phyloP scores from a whole-genome alignment of 2,888 invertebrate genomes.

The Himalopsyche kuldschensis region DNA sequence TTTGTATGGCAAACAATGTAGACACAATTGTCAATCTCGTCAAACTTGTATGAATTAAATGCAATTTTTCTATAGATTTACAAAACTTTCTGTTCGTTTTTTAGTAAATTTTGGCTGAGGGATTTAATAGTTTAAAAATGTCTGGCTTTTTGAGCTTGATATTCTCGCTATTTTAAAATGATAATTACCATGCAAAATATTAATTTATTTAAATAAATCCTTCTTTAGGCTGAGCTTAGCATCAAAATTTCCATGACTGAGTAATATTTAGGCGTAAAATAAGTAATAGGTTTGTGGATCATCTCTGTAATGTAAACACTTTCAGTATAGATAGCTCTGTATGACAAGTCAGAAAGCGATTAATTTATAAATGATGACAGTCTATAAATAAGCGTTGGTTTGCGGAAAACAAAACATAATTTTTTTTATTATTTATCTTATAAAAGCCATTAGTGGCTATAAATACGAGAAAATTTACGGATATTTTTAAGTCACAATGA shows the following conservation, averaged over 20 bases:
- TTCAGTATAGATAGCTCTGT: neutral
- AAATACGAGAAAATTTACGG: no score
- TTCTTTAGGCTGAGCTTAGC: neutral
- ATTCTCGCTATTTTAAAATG: neutral
- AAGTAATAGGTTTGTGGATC: neutral
- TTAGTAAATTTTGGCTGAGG: no score
- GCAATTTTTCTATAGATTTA: no score
- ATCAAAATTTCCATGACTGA: neutral
- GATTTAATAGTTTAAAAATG: no score
- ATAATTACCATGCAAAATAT: neutral
- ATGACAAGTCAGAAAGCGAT: neutral
- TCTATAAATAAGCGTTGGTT: neutral
- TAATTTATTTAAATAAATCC: neutral
- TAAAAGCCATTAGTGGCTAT: no score
- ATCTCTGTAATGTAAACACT: neutral
- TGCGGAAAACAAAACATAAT: no score
- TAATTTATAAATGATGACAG: neutral
- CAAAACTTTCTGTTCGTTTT: no score
- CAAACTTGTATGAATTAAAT: no score
- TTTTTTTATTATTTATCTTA: no score
- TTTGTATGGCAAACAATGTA: no score
- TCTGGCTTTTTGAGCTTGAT: neutral
- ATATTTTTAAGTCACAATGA: no score
- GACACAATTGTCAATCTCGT: no score
- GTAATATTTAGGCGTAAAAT: neutral